Conservation (phyloP, 2,888 invertebrate genomes). For the Sphaeridia pumilis region DNA sequence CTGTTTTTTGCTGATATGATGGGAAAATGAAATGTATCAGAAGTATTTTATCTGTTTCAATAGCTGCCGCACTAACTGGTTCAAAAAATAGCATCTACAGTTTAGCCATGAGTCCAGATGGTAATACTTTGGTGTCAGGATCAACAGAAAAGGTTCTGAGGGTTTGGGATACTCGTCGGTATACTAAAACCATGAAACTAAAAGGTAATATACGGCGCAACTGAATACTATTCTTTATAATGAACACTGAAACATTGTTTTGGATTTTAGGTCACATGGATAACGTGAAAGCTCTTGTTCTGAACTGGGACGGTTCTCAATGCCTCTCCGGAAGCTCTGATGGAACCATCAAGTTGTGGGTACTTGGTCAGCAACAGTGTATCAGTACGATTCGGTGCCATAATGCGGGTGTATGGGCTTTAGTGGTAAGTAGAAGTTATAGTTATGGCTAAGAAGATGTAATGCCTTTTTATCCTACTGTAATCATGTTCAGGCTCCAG, state of each 20-base stretch:
- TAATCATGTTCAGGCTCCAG: slow-evolving; percentile 53
- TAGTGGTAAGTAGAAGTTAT: slow-evolving; percentile 47
- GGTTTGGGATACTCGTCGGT: slow-evolving; percentile 94
- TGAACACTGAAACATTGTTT: slow-evolving; percentile 1
- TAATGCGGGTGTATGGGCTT: slow-evolving; percentile 92
- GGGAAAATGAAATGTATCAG: too few relatives aligned
- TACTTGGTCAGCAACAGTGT: slow-evolving; percentile 85
- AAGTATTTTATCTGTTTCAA: too few relatives aligned
- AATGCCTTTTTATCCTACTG: background rate
- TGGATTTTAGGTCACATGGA: slow-evolving; percentile 66
- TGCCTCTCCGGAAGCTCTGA: slow-evolving; percentile 89
- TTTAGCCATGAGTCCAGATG: slow-evolving; percentile 93
- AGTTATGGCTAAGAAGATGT: background rate
- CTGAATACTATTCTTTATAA: background rate
- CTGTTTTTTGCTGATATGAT: too few relatives aligned
- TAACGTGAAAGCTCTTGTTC: slow-evolving; percentile 88
- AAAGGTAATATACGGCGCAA: too few relatives aligned
- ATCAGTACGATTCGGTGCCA: slow-evolving; percentile 87
- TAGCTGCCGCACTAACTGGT: slow-evolving; percentile 87
- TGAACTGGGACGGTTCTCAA: slow-evolving; percentile 89
- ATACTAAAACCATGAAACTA: slow-evolving; percentile 86
- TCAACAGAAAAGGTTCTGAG: slow-evolving; percentile 89
- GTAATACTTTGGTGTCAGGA: slow-evolving; percentile 90
- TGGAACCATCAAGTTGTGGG: slow-evolving; percentile 95
- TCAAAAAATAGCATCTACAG: slow-evolving; percentile 98